Base-by-base conservation (phyloP, 2,113 vertebrate species). In the Chunga burmeisteri region DNA sequence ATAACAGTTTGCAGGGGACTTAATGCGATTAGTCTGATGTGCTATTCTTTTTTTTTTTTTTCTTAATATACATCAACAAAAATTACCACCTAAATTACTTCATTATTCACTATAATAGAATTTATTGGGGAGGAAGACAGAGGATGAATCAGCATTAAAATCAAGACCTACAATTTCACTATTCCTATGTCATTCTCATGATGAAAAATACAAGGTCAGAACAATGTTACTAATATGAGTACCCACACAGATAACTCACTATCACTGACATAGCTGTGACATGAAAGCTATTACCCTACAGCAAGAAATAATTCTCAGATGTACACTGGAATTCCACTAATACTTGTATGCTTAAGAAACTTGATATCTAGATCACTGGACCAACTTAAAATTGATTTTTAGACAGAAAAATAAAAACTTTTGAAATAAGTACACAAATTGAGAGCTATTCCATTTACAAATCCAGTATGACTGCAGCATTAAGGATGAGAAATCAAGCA, bases 401-500 rank as follows among this genome's bases (percentile, higher is more conserved):
- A 42, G 38, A 87, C 36, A 79, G 23, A 58, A 68, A 88, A 84
- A 38, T 17, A 63, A 3, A 75, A 81, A 44, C 55, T 71, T 88
- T 44, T 53, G 5, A 74, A 90, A 3, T 55, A 81, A 79, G 13
- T 56, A 65, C n/a, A 56, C 17, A 65, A 92, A 38, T 40, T 32
- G 13, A 59, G 82, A 85, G 22, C 65, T 80, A 38, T n/a, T 72
- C 20, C 14, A 27, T 77, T 95, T 63, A 85, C 14, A 94, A 70
- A 84, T 68, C 30, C 22, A 70, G 5, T 80, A 89, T 32, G 61
- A 62, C 36, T 85, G 74, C 89, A 93, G 92, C 73, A 62, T 36
- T 73, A 55, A 66, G 29, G 62, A 91, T 96, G 96, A 97, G 95
- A 97, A 97, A 97, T 95, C 94, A 82, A 91, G 91, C 96, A 97